Evolutionary conservation across 2,888 invertebrate genomes (phyloP).

Genomic region (Perithous albicinctus): DNA sequence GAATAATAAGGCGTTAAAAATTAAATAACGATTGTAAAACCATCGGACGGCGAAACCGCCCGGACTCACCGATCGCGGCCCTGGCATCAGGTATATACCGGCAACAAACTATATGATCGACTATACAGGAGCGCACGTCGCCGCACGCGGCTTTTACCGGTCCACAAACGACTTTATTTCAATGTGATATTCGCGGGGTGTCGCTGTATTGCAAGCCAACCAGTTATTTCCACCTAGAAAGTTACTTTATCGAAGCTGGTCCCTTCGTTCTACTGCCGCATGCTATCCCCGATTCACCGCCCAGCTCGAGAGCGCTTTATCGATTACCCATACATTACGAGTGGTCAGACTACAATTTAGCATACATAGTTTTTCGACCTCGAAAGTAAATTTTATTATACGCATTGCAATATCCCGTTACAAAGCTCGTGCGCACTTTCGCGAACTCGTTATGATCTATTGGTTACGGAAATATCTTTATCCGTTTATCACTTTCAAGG

Average conservation of each 20-base stretch:
- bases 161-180: constrained; percentile 64
- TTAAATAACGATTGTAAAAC: constrained; percentile 56
- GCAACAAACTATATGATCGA: not conserved
- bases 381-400: constrained; percentile 44
- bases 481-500: not conserved
- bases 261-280: constrained; percentile 9
- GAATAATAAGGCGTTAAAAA: constrained; percentile 55
- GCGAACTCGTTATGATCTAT: constrained; percentile 24
- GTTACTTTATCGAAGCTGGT: constrained; percentile 55
- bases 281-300: constrained; percentile 11
- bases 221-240: constrained; percentile 68
- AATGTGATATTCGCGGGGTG: constrained; percentile 52
- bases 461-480: constrained; percentile 7
- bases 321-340: constrained; percentile 31
- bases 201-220: constrained; percentile 54
- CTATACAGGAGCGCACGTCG: constrained; percentile 5
- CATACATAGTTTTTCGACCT: constrained; percentile 32
- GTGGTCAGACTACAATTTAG: constrained; percentile 11
- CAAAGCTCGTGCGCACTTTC: not conserved
- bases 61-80: constrained; percentile 18
- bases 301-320: constrained; percentile 40
- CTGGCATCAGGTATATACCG: not conserved
- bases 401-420: constrained; percentile 9
- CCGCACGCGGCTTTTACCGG: constrained; percentile 41
- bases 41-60: constrained; percentile 23